Evolutionary conservation across 2,113 vertebrate genomes (phyloP).

Genomic region (Nipponia nippon): DNA sequence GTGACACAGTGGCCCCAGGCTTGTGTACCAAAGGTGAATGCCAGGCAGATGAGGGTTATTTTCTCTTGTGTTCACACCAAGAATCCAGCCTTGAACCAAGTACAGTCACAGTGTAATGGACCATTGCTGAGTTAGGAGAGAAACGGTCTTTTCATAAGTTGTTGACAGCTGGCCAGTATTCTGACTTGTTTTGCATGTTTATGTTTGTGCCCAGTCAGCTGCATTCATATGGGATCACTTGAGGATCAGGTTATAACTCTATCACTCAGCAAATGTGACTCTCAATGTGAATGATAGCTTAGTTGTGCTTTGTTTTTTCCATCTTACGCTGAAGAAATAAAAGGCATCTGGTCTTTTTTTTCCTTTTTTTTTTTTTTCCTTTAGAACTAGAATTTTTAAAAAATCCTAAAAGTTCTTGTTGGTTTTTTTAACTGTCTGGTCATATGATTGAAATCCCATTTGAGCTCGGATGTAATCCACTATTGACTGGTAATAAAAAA

Average conservation of each 20-base stretch:
- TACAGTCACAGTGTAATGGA: rapidly evolving
- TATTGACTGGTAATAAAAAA: not conserved
- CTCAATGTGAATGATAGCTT: not conserved
- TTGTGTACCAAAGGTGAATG: rapidly evolving
- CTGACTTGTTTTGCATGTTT: not conserved
- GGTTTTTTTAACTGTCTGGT: not conserved
- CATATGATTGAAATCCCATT: not conserved
- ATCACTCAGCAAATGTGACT: not conserved
- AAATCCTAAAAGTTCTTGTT: not conserved
- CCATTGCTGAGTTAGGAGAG: not conserved
- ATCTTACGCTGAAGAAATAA: not conserved
- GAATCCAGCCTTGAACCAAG: not conserved
- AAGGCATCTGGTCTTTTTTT: not conserved
- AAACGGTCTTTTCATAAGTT: not conserved
- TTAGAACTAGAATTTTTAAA: not conserved
- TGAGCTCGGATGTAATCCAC: not conserved
- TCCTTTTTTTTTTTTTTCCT: not conserved
- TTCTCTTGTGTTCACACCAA: not conserved
- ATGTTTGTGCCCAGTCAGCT: not conserved
- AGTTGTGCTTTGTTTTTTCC: not conserved
- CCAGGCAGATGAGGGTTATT: not conserved
- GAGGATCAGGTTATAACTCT: not conserved
- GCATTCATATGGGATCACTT: not conserved
- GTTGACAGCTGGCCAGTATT: not conserved
- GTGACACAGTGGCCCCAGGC: rapidly evolving